Evolutionary conservation across 2,797 vertebrate genomes (phyloP).

Genomic region (Syndactyla subalaris): DNA sequence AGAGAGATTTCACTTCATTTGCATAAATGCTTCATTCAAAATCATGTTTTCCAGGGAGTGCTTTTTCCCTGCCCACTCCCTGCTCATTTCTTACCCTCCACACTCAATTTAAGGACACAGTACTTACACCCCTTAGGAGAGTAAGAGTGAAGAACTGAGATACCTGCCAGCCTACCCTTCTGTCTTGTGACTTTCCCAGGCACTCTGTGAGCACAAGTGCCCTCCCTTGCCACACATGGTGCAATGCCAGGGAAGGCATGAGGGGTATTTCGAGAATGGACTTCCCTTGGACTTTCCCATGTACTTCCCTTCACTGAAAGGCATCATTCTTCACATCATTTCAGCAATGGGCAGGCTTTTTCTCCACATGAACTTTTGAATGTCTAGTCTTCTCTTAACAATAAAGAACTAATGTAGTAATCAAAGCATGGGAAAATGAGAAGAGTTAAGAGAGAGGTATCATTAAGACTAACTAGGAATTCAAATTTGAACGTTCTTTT

Average conservation of each 20-base stretch:
- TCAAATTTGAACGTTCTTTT: not conserved
- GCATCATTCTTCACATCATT: not conserved
- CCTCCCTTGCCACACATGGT: accelerated
- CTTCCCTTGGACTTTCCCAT: not conserved
- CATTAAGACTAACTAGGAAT: not conserved
- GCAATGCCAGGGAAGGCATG: not conserved
- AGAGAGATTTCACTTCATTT: not conserved
- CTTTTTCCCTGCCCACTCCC: not conserved
- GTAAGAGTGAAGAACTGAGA: not conserved
- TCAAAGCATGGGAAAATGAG: not conserved
- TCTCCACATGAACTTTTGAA: not conserved
- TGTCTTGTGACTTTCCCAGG: not conserved
- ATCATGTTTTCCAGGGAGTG: not conserved
- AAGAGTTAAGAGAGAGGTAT: not conserved
- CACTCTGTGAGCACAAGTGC: accelerated
- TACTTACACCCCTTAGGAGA: not conserved
- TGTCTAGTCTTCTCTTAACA: not conserved
- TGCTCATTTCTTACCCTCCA: not conserved
- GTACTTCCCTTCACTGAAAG: not conserved
- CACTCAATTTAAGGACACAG: not conserved
- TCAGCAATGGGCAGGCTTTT: not conserved
- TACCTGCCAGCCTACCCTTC: not conserved
- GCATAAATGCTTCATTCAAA: not conserved
- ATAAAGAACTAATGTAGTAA: not conserved
- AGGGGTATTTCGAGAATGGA: not conserved